phyloP scores from a whole-genome alignment of 2,888 invertebrate species.

The Trichogramma evanescens region DNA sequence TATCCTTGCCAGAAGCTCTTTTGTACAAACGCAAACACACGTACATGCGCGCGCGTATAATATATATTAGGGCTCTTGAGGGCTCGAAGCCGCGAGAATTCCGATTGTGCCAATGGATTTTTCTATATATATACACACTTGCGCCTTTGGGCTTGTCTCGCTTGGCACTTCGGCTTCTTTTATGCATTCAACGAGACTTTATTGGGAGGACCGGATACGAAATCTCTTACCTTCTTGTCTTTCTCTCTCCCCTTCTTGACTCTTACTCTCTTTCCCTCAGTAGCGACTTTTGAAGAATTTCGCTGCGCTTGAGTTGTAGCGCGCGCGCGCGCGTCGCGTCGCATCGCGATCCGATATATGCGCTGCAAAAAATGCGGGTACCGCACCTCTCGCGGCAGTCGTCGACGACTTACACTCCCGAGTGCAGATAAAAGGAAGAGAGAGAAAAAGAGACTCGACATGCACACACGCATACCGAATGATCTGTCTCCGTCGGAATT shows the following conservation, averaged over 20 bases:
- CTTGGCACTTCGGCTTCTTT: no score
- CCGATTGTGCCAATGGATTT: constrained; percentile 10
- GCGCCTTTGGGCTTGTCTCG: no score
- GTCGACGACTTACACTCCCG: no score
- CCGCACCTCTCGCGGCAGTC: not conserved
- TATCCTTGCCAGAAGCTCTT: not conserved
- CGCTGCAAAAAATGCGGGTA: constrained; percentile 10
- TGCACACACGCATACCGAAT: no score
- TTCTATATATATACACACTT: not conserved
- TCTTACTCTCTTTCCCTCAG: constrained; percentile 7
- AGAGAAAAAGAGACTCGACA: not conserved
- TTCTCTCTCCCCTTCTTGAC: not conserved
- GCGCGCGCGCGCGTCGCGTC: not conserved
- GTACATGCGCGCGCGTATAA: not conserved
- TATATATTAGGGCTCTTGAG: constrained; percentile 11
- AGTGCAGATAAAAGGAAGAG: no score
- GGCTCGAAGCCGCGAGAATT: constrained; percentile 17
- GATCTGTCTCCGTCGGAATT: constrained; percentile 1
- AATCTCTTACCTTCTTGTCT: no score
- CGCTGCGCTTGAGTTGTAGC: not conserved
- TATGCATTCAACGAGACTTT: no score
- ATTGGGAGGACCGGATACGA: no score
- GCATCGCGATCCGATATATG: constrained; percentile 21
- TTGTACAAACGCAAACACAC: constrained; percentile 3
- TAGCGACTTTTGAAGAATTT: constrained; percentile 11